Base-by-base conservation (phyloP, 2,797 vertebrate species). In the Eospalax fontanierii region DNA sequence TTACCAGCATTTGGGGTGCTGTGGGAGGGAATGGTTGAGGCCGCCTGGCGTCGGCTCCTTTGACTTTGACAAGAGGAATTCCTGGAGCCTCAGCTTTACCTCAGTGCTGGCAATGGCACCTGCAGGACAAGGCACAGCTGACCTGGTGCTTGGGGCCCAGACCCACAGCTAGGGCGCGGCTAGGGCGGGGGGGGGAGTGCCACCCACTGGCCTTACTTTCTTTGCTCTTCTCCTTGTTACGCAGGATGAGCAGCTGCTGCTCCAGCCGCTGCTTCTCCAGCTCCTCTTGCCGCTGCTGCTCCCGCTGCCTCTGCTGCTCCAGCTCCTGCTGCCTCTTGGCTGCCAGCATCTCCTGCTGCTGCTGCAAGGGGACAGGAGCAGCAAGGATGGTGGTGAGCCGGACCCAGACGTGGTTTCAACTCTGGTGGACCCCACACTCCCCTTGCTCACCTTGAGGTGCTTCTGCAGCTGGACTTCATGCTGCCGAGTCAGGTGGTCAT, bases 51-150 rank as follows among this genome's bases (percentile, higher is more conserved):
- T 97, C 11, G 99, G 99, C 95, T 99, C 99, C 98, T 99, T 99
- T 1, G 98, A 98, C 98, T 99, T 99, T 92, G 98, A 99, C 97
- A 99, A 98, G 78, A 99, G 99, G 97, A 99, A 99, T 97, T 99
- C 99, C 98, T 99, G 99, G 84, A 99, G 99, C 98, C 99, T 99
- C 97, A 99, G 98, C 97, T 99, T 99, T 95, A 99, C 99, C 98
- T 99, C 99, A 0, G 99, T 99, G 96, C 99, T 99, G 98, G 99
- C 99, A 18, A 99, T 99, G 98, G 99, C 99, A 98, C 99, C 99
- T 99, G 97, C 4, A 15, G 82, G 82, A 86, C 12, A 83, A 71
- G 89, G 43, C 12, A 70, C 8, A 59, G 93, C 40, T 96, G 94
- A 95, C 54, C 50, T 3, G 28, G 83, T 19, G 38, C 54, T 38